These are phyloP conservation scores for Danio jaintianensis DNA, from an alignment of 2,797 vertebrate species.

Conservation along the genomic window DNA sequence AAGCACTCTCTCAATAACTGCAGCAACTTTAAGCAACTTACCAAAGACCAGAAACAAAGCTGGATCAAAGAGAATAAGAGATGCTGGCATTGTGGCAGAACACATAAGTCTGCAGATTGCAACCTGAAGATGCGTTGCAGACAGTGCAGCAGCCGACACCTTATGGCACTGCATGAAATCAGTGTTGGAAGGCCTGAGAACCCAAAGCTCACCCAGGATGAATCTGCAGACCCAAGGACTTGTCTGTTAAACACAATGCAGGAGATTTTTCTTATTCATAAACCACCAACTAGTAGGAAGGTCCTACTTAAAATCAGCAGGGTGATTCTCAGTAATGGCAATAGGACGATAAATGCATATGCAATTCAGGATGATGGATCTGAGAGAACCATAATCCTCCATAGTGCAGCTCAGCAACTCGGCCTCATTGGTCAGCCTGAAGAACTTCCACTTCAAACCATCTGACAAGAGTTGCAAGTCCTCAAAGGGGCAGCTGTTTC, in stretches of 20 bases:
- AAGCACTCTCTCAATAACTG: no score
- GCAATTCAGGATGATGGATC: not conserved
- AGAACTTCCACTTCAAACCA: not conserved
- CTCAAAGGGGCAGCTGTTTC: slow-evolving; percentile 10
- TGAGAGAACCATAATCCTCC: not conserved
- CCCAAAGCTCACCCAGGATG: no score
- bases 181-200: no score
- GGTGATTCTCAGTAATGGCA: not conserved
- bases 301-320: not conserved
- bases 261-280: slow-evolving; percentile 1
- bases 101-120: no score
- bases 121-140: no score
- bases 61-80: no score
- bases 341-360: not conserved
- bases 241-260: not conserved
- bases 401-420: not conserved
- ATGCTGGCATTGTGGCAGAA: no score
- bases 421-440: slow-evolving; percentile 9
- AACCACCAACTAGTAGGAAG: not conserved
- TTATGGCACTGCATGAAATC: no score
- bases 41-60: no score
- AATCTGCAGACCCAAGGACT: not conserved
- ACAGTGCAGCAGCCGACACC: no score
- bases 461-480: not conserved
- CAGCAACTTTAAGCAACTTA: no score